Conservation (phyloP, 2,888 invertebrate species). For the Aporophyla lueneburgensis region DNA sequence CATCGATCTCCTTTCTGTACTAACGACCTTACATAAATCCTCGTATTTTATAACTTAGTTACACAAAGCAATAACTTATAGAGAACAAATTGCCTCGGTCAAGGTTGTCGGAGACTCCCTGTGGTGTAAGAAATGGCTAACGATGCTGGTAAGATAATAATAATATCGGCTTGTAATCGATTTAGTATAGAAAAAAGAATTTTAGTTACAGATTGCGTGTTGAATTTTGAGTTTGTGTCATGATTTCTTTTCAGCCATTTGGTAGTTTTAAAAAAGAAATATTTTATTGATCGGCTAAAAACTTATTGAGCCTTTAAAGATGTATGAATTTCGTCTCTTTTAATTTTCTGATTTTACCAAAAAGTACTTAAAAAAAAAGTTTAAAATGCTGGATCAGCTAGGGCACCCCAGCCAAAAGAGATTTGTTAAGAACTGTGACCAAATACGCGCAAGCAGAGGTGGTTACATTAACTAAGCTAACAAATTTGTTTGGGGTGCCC, state of each 20-base stretch:
- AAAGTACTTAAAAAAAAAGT: too few relatives aligned
- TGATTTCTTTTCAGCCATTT: too few relatives aligned
- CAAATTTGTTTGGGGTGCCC: too few relatives aligned
- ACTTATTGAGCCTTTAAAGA: not conserved
- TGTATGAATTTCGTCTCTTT: not conserved
- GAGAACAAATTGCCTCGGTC: conserved; percentile 47
- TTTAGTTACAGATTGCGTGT: not conserved
- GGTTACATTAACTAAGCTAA: too few relatives aligned
- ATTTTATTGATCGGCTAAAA: too few relatives aligned
- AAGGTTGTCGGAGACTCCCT: conserved; percentile 44
- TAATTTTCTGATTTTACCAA: too few relatives aligned
- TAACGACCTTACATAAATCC: conserved; percentile 25
- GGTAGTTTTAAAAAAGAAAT: not conserved
- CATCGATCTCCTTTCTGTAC: conserved; percentile 12
- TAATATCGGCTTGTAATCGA: conserved; percentile 19
- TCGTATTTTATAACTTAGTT: conserved; percentile 47
- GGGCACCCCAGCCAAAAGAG: too few relatives aligned
- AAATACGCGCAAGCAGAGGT: not conserved
- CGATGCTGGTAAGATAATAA: conserved; percentile 33
- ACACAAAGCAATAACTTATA: conserved; percentile 45
- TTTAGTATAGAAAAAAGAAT: not conserved
- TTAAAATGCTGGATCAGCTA: too few relatives aligned
- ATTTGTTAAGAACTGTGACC: too few relatives aligned
- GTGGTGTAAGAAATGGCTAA: conserved; percentile 50
- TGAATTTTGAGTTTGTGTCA: not conserved